Conservation (phyloP, 2,888 invertebrate species). For the Salpingus planirostris region DNA sequence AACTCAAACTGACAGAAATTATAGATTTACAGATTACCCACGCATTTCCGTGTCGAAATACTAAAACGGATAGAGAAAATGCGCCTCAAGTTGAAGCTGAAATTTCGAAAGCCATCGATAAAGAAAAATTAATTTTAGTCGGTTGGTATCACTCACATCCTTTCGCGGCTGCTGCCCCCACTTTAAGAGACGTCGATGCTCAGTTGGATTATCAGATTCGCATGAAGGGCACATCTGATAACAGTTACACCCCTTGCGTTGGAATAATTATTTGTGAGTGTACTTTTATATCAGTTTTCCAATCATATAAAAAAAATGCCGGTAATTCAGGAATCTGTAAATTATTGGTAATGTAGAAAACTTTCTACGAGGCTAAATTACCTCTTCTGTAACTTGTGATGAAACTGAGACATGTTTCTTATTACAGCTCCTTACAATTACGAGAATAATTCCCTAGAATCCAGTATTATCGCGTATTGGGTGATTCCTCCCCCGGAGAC, state of each 20-base stretch:
- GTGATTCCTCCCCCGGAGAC: constrained; percentile 93
- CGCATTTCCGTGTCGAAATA: constrained; percentile 80
- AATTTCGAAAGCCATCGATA: constrained; percentile 76
- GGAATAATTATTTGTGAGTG: constrained; percentile 88
- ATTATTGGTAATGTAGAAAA: no score
- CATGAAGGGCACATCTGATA: constrained; percentile 85
- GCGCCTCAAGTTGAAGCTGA: constrained; percentile 70
- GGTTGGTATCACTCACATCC: constrained; percentile 98
- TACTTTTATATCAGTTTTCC: no score
- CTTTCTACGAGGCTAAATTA: no score
- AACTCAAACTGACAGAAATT: constrained; percentile 23
- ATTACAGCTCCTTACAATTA: constrained; percentile 75
- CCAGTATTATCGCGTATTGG: constrained; percentile 83
- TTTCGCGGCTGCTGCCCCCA: constrained; percentile 78
- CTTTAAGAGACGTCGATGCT: constrained; percentile 78
- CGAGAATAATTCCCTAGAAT: constrained; percentile 71
- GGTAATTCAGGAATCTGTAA: no score
- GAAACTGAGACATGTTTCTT: no score
- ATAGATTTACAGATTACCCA: constrained; percentile 78
- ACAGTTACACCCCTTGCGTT: constrained; percentile 87
- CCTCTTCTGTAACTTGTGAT: no score
- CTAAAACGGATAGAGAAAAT: constrained; percentile 69
- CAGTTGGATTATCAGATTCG: constrained; percentile 92
- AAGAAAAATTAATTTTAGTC: constrained; percentile 69
- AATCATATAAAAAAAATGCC: no score